Conservation (phyloP, 1,140 invertebrate genomes). For the Drosophila virilis region DNA sequence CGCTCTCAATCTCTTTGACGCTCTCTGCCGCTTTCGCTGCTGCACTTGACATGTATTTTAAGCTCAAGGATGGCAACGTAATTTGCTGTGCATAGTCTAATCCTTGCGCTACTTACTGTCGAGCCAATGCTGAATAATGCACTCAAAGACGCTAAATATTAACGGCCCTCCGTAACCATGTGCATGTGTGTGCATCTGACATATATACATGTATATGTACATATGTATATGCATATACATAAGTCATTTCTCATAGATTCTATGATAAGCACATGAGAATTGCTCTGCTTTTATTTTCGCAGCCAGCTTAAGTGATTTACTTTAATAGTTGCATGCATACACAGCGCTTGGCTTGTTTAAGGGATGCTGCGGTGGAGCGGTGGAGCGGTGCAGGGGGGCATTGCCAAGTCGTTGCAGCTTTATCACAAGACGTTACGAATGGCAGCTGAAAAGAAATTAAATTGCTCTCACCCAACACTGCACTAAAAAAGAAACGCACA, state of each 20-base stretch:
- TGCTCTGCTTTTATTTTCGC: conserved; percentile 60
- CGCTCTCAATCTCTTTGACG: conserved; percentile 8
- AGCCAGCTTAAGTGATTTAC: conserved; percentile 75
- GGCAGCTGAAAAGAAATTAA: conserved; percentile 74
- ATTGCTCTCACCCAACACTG: conserved; percentile 50
- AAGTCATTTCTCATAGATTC: conserved; percentile 20
- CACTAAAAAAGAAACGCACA: conserved; percentile 34
- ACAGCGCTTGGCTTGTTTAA: background rate
- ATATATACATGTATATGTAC: background rate
- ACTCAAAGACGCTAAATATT: conserved; percentile 50
- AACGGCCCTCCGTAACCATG: conserved; percentile 11
- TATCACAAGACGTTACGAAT: conserved; percentile 69
- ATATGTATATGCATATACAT: background rate
- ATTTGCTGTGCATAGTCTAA: conserved; percentile 70
- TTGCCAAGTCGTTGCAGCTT: conserved; percentile 52
- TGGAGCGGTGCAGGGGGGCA: background rate
- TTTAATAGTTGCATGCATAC: conserved; percentile 36
- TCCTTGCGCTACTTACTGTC: conserved; percentile 74
- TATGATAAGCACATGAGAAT: conserved; percentile 37
- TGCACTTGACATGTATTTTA: conserved; percentile 28
- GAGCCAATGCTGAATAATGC: conserved; percentile 68
- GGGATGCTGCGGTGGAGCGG: background rate
- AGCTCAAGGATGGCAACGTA: conserved; percentile 60
- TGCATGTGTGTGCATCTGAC: conserved; percentile 14
- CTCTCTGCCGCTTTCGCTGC: background rate